Evolutionary conservation across 2,888 invertebrate genomes (phyloP).

Genomic region (Heliconius cydno): DNA sequence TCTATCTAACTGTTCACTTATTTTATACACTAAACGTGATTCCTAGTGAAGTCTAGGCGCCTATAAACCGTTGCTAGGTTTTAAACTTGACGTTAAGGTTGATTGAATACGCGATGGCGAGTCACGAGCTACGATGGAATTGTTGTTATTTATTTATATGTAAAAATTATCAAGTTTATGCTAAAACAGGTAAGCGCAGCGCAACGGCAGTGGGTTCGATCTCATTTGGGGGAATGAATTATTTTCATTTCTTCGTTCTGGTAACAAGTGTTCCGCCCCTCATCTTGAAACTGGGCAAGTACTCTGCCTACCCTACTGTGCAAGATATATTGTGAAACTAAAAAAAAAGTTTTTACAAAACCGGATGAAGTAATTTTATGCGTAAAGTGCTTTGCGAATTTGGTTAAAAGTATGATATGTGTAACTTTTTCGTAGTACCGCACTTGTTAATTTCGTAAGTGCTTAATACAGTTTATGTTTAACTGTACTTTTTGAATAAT

Average conservation of each 20-base stretch:
- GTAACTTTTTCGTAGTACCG: not conserved
- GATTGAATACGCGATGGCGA: slow-evolving; percentile 12
- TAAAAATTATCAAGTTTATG: not conserved
- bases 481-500: not conserved
- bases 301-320: not conserved
- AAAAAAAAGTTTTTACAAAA: not conserved
- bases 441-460: not conserved
- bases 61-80: slow-evolving; percentile 9
- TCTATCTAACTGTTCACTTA: slow-evolving; percentile 29
- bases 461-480: not conserved
- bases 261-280: not conserved
- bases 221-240: not conserved
- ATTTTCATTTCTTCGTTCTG: not conserved
- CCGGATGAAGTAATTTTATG: not conserved
- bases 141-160: slow-evolving; percentile 1
- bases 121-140: slow-evolving; percentile 11
- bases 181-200: not conserved
- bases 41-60: slow-evolving; percentile 4
- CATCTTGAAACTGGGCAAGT: too few relatives aligned
- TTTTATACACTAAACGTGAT: slow-evolving; percentile 25
- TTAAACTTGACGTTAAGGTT: slow-evolving; percentile 10
- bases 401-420: not conserved
- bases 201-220: not conserved
- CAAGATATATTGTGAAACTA: not conserved
- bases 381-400: not conserved